phyloP scores from a whole-genome alignment of 1,140 invertebrate genomes.

The Mylabris phalerata region DNA sequence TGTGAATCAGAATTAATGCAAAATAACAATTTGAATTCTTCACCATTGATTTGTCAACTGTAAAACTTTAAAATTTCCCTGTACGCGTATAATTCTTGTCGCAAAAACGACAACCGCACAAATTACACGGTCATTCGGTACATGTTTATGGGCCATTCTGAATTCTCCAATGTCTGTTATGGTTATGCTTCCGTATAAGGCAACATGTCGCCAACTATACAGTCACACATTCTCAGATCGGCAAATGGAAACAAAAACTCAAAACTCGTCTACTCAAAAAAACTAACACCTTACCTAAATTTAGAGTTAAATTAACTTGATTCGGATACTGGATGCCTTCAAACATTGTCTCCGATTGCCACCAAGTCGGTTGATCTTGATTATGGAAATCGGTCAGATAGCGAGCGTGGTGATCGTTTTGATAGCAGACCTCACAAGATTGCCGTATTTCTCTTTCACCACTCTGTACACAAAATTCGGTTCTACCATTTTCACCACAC shows the following conservation, averaged over 20 bases:
- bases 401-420: constrained; percentile 63
- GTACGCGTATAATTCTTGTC: no score
- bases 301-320: constrained; percentile 86
- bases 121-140: constrained; percentile 15
- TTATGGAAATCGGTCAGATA: constrained; percentile 88
- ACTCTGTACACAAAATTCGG: constrained; percentile 86
- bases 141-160: constrained; percentile 16
- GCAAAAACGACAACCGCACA: constrained; percentile 8
- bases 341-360: constrained; percentile 97
- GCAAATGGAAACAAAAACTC: not conserved
- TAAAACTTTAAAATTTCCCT: no score
- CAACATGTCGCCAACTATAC: not conserved
- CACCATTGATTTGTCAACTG: no score
- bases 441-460: constrained; percentile 51
- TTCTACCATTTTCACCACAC: constrained; percentile 72
- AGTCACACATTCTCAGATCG: no score
- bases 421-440: constrained; percentile 58
- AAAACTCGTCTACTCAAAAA: not conserved
- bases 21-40: no score
- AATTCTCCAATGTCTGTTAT: constrained; percentile 16
- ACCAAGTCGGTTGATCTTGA: constrained; percentile 89
- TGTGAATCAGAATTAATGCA: no score
- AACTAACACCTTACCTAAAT: constrained; percentile 63
- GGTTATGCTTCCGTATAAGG: constrained; percentile 16
- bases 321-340: constrained; percentile 86